A percentile compares a stretch with the other conserved stretches of the same genome.
Conservation (phyloP, 35 echinoderm and acorn worm species). For the Patiria miniata region DNA sequence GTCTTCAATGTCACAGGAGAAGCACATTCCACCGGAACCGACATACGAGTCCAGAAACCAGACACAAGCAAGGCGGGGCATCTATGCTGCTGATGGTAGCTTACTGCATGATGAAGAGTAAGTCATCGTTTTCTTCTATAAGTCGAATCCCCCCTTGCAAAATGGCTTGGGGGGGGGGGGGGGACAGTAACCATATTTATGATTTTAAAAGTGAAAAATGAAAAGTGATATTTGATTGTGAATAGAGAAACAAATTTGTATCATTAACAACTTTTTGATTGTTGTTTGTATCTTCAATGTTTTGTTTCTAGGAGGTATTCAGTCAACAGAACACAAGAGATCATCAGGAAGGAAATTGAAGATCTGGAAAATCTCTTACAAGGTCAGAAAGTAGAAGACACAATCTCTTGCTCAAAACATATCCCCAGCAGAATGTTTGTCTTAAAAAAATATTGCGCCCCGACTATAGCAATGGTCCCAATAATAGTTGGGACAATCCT, state of each 20-base stretch:
- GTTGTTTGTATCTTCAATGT: background rate
- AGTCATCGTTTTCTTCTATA: background rate
- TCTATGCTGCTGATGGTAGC: slow-evolving; percentile 9
- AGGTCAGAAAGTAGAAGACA: slow-evolving; percentile 23
- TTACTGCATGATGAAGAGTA: slow-evolving; percentile 11
- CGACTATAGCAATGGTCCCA: no score
- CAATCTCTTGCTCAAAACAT: no score
- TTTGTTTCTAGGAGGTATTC: slow-evolving; percentile 10
- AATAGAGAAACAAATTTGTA: no score
- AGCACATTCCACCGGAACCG: slow-evolving; percentile 8
- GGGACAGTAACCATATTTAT: background rate
- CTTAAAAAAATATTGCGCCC: no score
- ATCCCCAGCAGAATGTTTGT: no score
- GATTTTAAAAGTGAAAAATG: background rate
- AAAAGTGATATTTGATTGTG: background rate
- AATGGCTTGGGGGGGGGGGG: background rate
- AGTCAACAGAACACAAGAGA: background rate
- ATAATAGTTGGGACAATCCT: no score
- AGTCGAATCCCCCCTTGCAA: background rate
- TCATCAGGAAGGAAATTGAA: slow-evolving; percentile 32
- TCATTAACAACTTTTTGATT: no score
- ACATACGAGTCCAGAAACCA: background rate
- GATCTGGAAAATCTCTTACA: slow-evolving; percentile 36
- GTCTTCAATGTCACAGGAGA: background rate
- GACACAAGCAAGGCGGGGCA: background rate